Conservation (phyloP, 2,797 vertebrate genomes). For the Heteromormyrus szaboi region DNA sequence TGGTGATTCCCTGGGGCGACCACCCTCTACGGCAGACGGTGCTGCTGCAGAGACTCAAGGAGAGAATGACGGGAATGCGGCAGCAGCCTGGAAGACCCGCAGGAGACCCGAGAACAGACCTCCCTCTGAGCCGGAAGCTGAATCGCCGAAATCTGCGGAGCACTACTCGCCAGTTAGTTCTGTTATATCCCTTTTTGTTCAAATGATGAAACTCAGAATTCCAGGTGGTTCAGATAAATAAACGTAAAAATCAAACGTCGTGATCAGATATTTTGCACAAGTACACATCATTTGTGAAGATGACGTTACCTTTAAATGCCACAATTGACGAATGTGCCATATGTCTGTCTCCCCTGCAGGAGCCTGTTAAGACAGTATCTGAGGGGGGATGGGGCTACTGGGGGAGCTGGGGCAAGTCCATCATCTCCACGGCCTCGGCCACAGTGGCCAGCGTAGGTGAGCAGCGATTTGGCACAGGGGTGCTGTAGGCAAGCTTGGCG, state of each 20-base stretch:
- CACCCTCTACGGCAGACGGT: conserved; percentile 7
- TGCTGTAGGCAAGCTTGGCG: neutral
- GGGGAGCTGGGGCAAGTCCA: conserved; percentile 93
- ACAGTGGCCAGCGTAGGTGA: conserved; percentile 91
- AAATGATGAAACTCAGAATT: neutral
- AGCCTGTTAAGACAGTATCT: conserved; percentile 52
- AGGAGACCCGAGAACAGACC: neutral
- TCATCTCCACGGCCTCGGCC: conserved; percentile 84
- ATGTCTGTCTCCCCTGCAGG: conserved; percentile 40
- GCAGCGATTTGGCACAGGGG: conserved; percentile 30
- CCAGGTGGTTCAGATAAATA: neutral
- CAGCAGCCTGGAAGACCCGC: neutral
- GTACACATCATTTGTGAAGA: neutral
- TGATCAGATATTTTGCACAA: neutral
- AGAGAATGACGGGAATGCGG: conserved; percentile 29
- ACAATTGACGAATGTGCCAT: too few species aligned
- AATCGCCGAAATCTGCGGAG: neutral
- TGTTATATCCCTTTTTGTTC: neutral
- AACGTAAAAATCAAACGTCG: neutral
- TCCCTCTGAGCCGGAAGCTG: neutral
- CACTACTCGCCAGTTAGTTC: neutral
- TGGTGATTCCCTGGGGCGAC: conserved; percentile 7
- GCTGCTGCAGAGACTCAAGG: conserved; percentile 25
- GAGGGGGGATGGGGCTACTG: conserved; percentile 87
- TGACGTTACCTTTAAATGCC: neutral